phyloP scores from a whole-genome alignment of 2,113 vertebrate species.

The Nesogale talazaci region DNA sequence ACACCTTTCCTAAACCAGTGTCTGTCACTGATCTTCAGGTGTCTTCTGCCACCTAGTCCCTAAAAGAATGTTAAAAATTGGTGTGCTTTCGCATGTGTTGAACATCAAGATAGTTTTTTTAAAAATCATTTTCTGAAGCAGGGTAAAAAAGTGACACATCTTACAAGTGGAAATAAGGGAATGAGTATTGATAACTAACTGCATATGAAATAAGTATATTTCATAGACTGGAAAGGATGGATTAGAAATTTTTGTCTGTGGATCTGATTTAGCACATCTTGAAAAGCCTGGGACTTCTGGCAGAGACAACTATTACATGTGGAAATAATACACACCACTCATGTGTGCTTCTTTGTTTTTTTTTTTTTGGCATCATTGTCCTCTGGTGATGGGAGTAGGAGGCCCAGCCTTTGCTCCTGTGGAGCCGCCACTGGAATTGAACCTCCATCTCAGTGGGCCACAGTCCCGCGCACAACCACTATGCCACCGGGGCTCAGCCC shows the following conservation, averaged over 20 bases:
- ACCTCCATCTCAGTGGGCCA: no score
- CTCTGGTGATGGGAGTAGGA: no score
- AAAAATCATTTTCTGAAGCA: neutral
- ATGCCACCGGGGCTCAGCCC: no score
- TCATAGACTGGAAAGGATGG: neutral
- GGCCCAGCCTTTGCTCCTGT: no score
- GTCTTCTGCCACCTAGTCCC: neutral
- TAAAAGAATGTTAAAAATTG: neutral
- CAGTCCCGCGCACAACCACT: no score
- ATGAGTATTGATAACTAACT: neutral
- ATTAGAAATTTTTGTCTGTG: neutral
- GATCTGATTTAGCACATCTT: neutral
- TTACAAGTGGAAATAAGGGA: neutral
- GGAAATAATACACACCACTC: neutral
- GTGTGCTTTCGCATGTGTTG: neutral
- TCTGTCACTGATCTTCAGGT: neutral
- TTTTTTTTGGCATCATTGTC: no score
- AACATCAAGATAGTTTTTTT: neutral
- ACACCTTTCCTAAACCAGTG: neutral
- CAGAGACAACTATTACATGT: neutral
- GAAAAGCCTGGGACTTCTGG: neutral
- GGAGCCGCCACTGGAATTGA: no score
- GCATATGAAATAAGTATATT: neutral
- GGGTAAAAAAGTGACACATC: conserved; percentile 1
- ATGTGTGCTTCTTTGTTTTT: neutral